A percentile compares a stretch with the other conserved stretches of the same genome.
Conservation (phyloP, 2,797 vertebrate species). For the Catostomus latipinnis region DNA sequence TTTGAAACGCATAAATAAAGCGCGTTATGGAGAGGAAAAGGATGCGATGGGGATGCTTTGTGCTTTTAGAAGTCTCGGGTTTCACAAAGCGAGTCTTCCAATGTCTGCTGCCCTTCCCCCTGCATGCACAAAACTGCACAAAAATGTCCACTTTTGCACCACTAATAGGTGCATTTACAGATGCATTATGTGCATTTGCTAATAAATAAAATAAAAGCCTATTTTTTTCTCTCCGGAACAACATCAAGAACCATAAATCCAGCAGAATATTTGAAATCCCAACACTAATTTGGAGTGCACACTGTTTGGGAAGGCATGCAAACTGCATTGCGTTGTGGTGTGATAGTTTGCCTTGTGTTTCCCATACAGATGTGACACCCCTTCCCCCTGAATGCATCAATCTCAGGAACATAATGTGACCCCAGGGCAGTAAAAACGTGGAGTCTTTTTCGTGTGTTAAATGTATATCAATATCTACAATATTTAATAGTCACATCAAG, state of each 20-base stretch:
- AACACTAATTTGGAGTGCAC: neutral
- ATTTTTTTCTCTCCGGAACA: neutral
- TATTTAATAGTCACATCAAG: neutral
- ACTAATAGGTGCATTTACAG: neutral
- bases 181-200: too few relatives aligned
- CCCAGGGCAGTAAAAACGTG: constrained; percentile 1
- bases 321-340: constrained; percentile 32
- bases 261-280: neutral
- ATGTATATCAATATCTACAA: neutral
- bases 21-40: neutral
- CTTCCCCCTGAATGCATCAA: constrained; percentile 45
- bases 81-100: constrained; percentile 53
- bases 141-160: constrained; percentile 3
- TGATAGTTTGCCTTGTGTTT: constrained; percentile 31
- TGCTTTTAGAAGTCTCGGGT: constrained; percentile 55
- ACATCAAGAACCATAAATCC: neutral
- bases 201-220: neutral
- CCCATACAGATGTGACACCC: constrained; percentile 58
- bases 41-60: constrained; percentile 23
- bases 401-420: constrained; percentile 10
- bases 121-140: constrained; percentile 29
- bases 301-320: constrained; percentile 8
- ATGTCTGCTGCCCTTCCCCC: constrained; percentile 50
- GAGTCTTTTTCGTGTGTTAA: neutral
- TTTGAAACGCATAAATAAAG: neutral